Evolutionary conservation across 1,140 invertebrate species (phyloP), one percentile per base, ranked within the genome.

Genomic region (Oncopodura yosiiana): DNA sequence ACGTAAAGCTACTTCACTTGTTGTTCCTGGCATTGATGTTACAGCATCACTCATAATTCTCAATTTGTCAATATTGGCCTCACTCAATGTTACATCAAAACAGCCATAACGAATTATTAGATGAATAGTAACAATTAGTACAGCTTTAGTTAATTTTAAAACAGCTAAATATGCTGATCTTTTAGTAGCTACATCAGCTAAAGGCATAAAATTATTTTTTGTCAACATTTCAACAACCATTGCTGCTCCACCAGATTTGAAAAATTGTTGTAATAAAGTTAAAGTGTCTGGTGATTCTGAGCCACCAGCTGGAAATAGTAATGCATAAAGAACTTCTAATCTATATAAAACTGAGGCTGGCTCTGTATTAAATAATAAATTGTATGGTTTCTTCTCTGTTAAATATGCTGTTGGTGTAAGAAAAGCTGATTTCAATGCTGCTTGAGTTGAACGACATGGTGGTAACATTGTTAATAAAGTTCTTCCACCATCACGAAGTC

Each of bases 291-390:
- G 87, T 1, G 84, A 79, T 58, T 83, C 74, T 3, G 85, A 82
- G 64, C 91, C 87, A 24, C 82, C 69, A 9, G 91, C 87, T 14
- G 93, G 93, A 82, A 97, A 92, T 32, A 97, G 72, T 66, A 95
- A 75, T 42, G 87, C 83, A 69, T 96, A 94, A 42, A 92, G 71
- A 39, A 94, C 89, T 67, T 81, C 79, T 53, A 83, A 70, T 70
- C 78, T 78, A 67, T 88, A 88, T 18, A 87, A 73, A 65, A 87
- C 84, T 71, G 86, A 78, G 41, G 85, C 84, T 23, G 86, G 79
- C 11, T 63, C 51, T 9, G 58, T 52, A 41, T 63, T 63, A 46
- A 63, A 63, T 11, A 63, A 32, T 26, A 60, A 32, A 34, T 48
- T 55, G 36, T 58, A 60, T 30, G 61, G 53, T 49, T 59, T 61